Percentiles rank a stretch among this genome's conserved stretches.
phyloP scores from a whole-genome alignment of 2,797 vertebrate genomes.

The Myotis pilosus region DNA sequence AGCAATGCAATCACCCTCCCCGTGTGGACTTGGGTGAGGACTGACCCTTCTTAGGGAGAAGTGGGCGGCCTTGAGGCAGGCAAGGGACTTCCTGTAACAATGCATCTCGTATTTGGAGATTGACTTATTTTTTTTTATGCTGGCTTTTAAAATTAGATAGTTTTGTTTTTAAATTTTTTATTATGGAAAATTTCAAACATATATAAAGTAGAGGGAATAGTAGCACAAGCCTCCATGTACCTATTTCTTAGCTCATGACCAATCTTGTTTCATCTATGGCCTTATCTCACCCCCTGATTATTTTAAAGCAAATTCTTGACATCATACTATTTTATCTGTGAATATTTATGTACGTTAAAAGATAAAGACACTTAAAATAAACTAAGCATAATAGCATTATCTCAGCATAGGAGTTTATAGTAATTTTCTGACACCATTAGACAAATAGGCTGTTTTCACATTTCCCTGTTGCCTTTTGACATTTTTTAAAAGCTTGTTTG shows the following conservation, averaged over 20 bases:
- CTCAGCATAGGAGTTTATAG: not conserved
- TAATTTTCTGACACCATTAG: not conserved
- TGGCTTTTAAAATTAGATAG: too few relatives aligned
- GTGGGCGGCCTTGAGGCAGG: constrained; percentile 95
- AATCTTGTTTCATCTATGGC: not conserved
- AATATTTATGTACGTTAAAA: not conserved
- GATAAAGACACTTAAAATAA: not conserved
- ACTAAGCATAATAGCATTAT: not conserved
- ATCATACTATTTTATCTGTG: not conserved
- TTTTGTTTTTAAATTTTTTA: not conserved
- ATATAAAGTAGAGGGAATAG: not conserved
- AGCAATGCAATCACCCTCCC: constrained; percentile 91
- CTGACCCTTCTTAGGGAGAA: constrained; percentile 82
- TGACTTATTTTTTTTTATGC: too few relatives aligned
- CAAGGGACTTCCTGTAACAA: constrained; percentile 94
- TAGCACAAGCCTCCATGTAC: not conserved
- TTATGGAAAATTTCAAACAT: constrained; percentile 12
- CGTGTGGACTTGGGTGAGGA: constrained; percentile 1
- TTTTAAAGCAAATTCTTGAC: not conserved
- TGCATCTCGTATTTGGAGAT: constrained; percentile 90
- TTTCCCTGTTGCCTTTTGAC: not conserved
- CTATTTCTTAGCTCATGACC: not conserved
- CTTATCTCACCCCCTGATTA: not conserved
- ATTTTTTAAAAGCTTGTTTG: not conserved
- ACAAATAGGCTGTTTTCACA: not conserved